Evolutionary conservation across 1,140 invertebrate species (phyloP), one percentile per base, ranked within the genome.

Genomic region (Sarcophaga bullata): DNA sequence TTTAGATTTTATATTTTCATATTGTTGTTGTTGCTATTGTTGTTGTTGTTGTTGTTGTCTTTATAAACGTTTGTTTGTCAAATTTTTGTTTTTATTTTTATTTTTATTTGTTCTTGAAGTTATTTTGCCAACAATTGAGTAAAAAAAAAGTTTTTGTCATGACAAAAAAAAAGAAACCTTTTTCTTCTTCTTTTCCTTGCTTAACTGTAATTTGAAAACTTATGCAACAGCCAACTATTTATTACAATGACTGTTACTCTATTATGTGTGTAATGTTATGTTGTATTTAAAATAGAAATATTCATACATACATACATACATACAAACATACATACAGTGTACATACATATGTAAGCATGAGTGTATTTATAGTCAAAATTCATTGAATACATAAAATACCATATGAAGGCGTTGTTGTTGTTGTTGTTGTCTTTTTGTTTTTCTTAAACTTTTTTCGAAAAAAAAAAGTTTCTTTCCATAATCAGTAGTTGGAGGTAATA

Each of bases 301-400:
- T 58, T 1, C 1, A 37, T 37, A 37, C 25, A 37, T 37, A 37
- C 25, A 37, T 37, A 37, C 25, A 37, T 37, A 37, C 25, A 4
- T 37, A 37, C 25, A 37, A 2, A 37, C 25, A 37, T 37, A 4
- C 4, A 37, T 37, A 37, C 25, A 37, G 25, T 37, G 4, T 37
- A 37, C 25, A 37, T 37, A 37, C 25, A 37, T 37, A 37, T 58
- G 54, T 58, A 0, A 7, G 11, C n/a, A 6, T 37, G 17, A 25
- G 7, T 11, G 19, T 73, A 73, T 78, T 78, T 78, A 50, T 78
- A 78, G 48, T 17, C 75, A 78, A 78, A 52, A 78, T 78, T 78
- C 75, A 78, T 78, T 78, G 75, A 78, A 78, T 78, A 78, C n/a
- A n/a, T n/a, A n/a, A n/a, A n/a, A n/a, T 78, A 50, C 50, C 75